Evolutionary conservation across 2,113 vertebrate species (phyloP).

Genomic region (Nymphicus hollandicus): DNA sequence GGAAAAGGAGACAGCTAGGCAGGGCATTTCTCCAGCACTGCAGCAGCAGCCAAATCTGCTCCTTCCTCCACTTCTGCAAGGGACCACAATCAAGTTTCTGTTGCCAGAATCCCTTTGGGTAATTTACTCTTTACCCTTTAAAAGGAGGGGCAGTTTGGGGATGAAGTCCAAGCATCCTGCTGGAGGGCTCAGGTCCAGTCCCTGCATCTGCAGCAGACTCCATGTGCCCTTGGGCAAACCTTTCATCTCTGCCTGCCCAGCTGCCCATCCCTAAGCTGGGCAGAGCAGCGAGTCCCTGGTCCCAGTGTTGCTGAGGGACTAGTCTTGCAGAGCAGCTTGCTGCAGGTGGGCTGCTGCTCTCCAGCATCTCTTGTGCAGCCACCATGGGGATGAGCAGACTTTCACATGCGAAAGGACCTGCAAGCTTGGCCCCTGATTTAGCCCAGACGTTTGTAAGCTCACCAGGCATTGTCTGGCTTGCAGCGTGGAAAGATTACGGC

Average conservation of each 20-base stretch:
- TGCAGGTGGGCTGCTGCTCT: neutral
- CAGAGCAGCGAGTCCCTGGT: neutral
- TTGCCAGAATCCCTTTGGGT: neutral
- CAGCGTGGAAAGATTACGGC: slow-evolving; percentile 43
- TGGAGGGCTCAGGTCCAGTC: neutral
- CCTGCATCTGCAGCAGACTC: neutral
- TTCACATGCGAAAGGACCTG: neutral
- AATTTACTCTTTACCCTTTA: neutral
- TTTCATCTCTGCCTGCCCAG: neutral
- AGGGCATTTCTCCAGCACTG: neutral
- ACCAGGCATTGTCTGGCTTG: slow-evolving; percentile 54
- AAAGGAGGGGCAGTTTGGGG: neutral
- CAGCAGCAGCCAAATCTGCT: neutral
- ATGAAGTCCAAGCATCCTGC: neutral
- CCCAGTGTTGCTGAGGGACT: neutral
- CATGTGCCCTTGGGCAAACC: neutral
- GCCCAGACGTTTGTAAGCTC: slow-evolving; percentile 49
- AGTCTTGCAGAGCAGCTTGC: neutral
- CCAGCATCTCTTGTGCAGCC: accelerated
- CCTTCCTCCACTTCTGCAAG: neutral
- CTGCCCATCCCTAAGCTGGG: neutral
- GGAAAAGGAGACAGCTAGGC: neutral
- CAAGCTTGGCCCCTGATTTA: neutral
- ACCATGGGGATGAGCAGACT: accelerated
- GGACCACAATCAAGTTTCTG: neutral